These are phyloP conservation scores for Antrozous pallidus DNA, from an alignment of 2,797 vertebrate species.

Conservation along the genomic window DNA sequence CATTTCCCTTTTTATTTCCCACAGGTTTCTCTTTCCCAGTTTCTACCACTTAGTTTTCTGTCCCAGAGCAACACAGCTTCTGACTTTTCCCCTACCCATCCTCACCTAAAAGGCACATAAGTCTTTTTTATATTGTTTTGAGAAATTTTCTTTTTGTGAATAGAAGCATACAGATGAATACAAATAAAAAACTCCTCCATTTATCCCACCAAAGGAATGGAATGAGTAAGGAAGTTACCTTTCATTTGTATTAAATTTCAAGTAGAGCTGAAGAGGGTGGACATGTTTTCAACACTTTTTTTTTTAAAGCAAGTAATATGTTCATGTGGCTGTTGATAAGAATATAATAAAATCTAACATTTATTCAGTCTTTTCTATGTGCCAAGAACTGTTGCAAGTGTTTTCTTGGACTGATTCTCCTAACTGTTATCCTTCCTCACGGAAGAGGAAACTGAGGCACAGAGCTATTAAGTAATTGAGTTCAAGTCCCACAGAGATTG, in stretches of 20 bases:
- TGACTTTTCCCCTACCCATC: not conserved
- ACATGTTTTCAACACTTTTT: not conserved
- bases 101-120: not conserved
- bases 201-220: not conserved
- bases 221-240: not conserved
- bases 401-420: not conserved
- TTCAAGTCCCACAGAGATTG: not conserved
- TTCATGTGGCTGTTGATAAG: not conserved
- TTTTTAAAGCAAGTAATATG: not conserved
- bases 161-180: slow-evolving; percentile 1
- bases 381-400: not conserved
- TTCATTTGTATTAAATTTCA: not conserved
- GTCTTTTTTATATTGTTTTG: not conserved
- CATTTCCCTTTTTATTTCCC: not conserved
- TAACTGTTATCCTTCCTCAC: not conserved
- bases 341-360: not conserved
- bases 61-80: not conserved
- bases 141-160: not conserved
- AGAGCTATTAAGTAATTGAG: not conserved
- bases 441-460: not conserved
- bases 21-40: not conserved
- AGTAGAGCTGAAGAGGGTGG: not conserved
- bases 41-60: not conserved
- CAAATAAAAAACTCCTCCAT: not conserved
- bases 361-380: not conserved